Evolutionary conservation across 2,888 invertebrate genomes (phyloP), one percentile per base, ranked within the genome.

Genomic region (Lasioglossum figueresi): DNA sequence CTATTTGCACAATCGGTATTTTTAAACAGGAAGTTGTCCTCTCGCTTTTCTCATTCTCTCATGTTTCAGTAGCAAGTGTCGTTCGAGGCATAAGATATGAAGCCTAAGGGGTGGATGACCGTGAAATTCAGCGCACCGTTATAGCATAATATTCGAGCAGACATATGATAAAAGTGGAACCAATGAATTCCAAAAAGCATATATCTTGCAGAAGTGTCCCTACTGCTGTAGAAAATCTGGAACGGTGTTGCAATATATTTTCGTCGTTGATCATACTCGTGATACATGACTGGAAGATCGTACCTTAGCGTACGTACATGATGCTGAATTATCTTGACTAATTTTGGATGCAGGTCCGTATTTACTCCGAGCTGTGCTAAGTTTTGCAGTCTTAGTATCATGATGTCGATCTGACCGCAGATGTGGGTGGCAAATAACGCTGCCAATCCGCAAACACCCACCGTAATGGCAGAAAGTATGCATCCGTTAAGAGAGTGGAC

Each of bases 111-210:
- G 19, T 8, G 10, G 19, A 37, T 2, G 34, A 37, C 10, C 14
- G n/a, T 70, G 12, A 40, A n/a, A 70, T 12, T 70, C n/a, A 45
- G 52, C 79, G 4, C 16, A 93, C 94, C 92, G 88, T 90, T 75
- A 94, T 90, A 40, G 91, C 90, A 83, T 93, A 93, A 83, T 92
- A 94, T 79, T 93, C 93, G 14, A 94, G 89, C 23, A 94, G 89
- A 76, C 94, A 94, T 74, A 94, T 93, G 56, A 91, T 91, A 76
- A 93, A 86, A 0, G 93, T 93, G 37, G 93, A 94, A 4, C 92
- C 91, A 40, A 93, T 70, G 34, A 94, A 87, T 89, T 94, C 94
- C 23, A 93, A 80, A 14, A 94, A 87, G 74, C 93, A 92, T n/a
- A 86, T 63, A 48, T 79, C 78, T 45, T 78, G 76, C 37, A 83